These are phyloP conservation scores for Metopia argyrocephala DNA, from an alignment of 2,888 invertebrate genomes.

Conservation along the genomic window DNA sequence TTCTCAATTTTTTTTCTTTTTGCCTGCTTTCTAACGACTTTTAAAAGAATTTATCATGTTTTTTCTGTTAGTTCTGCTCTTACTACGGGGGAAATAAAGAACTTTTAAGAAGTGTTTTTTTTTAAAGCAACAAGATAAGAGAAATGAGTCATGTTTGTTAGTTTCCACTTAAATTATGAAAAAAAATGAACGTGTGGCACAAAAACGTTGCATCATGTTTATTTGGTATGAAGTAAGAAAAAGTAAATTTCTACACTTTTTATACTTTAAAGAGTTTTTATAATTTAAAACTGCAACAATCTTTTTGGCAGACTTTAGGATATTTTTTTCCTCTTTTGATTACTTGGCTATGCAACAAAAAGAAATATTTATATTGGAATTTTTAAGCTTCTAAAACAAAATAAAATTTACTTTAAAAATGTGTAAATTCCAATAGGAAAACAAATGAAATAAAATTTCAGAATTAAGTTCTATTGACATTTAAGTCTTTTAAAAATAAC, in stretches of 20 bases:
- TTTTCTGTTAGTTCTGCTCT: not conserved
- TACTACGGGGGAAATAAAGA: too few species aligned
- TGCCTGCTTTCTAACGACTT: not conserved
- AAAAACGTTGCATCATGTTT: not conserved
- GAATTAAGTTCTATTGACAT: not conserved
- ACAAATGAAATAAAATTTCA: not conserved
- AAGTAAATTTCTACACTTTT: not conserved
- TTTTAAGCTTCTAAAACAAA: not conserved
- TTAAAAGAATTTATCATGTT: not conserved
- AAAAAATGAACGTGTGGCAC: not conserved
- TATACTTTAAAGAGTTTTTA: not conserved
- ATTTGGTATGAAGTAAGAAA: not conserved
- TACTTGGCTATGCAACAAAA: not conserved
- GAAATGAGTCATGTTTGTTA: conserved; percentile 34
- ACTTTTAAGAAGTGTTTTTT: conserved; percentile 35
- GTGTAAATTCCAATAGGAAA: not conserved
- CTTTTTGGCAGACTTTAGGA: conserved; percentile 44
- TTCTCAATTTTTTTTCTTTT: not conserved
- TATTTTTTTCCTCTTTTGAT: not conserved
- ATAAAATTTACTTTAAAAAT: not conserved
- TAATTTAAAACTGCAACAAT: conserved; percentile 21
- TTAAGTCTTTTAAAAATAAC: not conserved
- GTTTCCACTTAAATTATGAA: conserved; percentile 2
- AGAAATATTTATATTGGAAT: not conserved
- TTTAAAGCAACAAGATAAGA: conserved; percentile 32